Evolutionary conservation across 2,113 vertebrate genomes (phyloP), one percentile per base, ranked within the genome.

Genomic region (Oxyura jamaicensis): DNA sequence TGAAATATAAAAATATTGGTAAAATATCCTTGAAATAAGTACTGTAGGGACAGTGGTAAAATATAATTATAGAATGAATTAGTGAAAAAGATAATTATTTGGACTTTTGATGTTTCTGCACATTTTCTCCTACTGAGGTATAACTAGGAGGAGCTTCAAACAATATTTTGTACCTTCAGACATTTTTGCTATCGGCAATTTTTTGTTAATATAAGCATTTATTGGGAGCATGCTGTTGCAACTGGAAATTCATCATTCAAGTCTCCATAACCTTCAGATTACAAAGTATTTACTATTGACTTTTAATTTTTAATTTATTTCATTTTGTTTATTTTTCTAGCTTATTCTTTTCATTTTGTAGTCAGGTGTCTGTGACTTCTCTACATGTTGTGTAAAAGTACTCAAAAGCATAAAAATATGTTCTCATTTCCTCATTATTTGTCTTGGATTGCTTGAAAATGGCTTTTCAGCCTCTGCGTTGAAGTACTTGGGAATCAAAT

Each of bases 401-500:
- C 48, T 66, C 29, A 66, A 33, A 8, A 66, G 19, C 21, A 52
- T 2, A 62, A 16, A 83, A 90, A 80, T 91, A n/a, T 26, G 6
- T 69, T 91, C 6, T 17, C 1, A 28, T 72, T 78, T 93, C 14
- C 16, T 89, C 16, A 69, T 44, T 59, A 28, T 69, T 44, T 53
- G 3, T 55, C 36, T 55, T 76, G 14, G 6, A 31, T 85, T 95
- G 23, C 28, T 90, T 50, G 36, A 36, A 80, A 83, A 71, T 66
- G 14, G 3, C 12, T 91, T 62, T 81, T 74, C 31, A 74, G 46
- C 29, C 83, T 85, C 63, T 90, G 16, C 52, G 66, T 59, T 72
- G 23, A 92, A 84, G 44, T 81, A 96, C 94, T 95, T 94, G 31
- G 67, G 48, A 96, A 95, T 95, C 36, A 76, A 85, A 95, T 92